Evolutionary conservation across 1,140 invertebrate genomes (phyloP), one percentile per base, ranked within the genome.

Genomic region (Drosophila carrolli): DNA sequence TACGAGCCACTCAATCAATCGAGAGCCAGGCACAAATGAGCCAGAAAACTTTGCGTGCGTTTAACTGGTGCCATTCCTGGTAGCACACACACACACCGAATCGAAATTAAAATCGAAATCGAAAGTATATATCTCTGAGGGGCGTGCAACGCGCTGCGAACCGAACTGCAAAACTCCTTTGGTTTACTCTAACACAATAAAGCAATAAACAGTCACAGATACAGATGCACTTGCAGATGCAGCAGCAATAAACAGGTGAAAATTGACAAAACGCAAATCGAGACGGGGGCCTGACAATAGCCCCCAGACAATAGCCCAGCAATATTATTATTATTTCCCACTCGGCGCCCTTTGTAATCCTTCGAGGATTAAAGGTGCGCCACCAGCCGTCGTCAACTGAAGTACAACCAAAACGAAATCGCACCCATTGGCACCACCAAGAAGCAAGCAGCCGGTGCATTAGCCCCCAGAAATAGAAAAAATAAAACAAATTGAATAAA

Each of bases 291-390:
- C 61, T 40, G 19, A 44, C 27, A 19, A 54, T 13, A 54, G 37
- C 29, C 50, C 86, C 89, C 73, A 90, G 60, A 89, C 84, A 89
- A 89, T 91, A 91, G 90, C 90, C 90, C 90, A 91, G 90, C 61
- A 91, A 91, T 90, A 81, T 91, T 91, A 91, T 88, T 89, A 78
- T 89, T 90, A 90, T 90, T 90, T 90, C 89, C 55, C 48, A 70
- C 51, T 53, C 61, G 56, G 53, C 73, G 66, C 67, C 68, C 82
- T 89, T 91, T 91, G 83, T 91, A 86, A 91, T 84, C 81, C 80
- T 16, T 9, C 78, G 75, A 74, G 78, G 78, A 84, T 81, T 82
- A 85, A 83, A 75, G 68, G 55, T 46, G 70, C 63, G 75, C 72
- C 71, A 65, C 56, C 59, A 75, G 74, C 67, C 63, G 66, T 73